Percentiles rank a stretch among this genome's conserved stretches.
phyloP scores from a whole-genome alignment of 2,888 invertebrate species.

The Sarcophaga subvicina region DNA sequence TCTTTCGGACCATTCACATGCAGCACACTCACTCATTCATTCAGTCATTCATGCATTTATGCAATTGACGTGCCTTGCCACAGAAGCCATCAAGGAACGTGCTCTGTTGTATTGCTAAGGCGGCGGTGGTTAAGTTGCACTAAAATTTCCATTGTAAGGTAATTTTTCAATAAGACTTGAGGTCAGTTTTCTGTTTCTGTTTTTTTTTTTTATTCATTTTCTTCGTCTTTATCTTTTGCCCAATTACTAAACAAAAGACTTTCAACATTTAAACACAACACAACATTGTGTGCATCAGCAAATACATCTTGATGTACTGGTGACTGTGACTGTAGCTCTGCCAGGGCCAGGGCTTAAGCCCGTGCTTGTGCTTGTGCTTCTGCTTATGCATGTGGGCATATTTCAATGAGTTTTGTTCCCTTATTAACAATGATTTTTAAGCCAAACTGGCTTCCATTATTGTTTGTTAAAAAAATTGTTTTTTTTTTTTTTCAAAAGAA shows the following conservation, averaged over 20 bases:
- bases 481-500: constrained; percentile 11
- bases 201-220: constrained; percentile 27
- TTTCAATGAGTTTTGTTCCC: constrained; percentile 23
- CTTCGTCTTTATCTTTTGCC: constrained; percentile 52
- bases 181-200: constrained; percentile 47
- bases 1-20: background rate
- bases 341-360: no score
- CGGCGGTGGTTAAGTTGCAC: constrained; percentile 26
- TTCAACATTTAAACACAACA: constrained; percentile 38
- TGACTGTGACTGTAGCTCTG: no score
- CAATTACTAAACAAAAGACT: constrained; percentile 69
- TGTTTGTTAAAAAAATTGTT: constrained; percentile 20
- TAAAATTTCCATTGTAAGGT: constrained; percentile 52
- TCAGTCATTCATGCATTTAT: background rate
- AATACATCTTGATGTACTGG: no score
- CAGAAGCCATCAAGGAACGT: constrained; percentile 64
- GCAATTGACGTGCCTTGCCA: constrained; percentile 23
- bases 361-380: background rate
- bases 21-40: background rate
- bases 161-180: constrained; percentile 62
- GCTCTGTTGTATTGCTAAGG: constrained; percentile 45
- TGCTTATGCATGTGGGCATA: background rate
- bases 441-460: constrained; percentile 32
- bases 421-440: constrained; percentile 63
- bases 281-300: constrained; percentile 11